Evolutionary conservation across 2,888 invertebrate species (phyloP).

Genomic region (Xiphydria camelus): DNA sequence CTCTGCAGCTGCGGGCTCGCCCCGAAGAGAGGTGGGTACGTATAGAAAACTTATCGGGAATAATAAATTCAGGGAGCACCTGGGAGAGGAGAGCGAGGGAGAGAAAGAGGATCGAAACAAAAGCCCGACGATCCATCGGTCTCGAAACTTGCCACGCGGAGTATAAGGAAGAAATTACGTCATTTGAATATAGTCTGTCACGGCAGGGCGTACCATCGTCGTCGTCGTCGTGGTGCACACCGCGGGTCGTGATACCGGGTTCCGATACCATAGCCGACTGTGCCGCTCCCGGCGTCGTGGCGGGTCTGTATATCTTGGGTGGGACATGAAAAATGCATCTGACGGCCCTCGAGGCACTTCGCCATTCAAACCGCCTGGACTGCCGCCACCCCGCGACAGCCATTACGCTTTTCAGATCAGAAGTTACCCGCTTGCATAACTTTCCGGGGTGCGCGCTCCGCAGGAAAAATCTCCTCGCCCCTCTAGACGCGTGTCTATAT

Average conservation of each 20-base stretch:
- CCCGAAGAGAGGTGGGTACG: not conserved
- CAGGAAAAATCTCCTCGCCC: constrained; percentile 3
- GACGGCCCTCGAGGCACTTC: constrained; percentile 49
- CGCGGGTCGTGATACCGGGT: constrained; percentile 17
- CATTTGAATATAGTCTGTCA: constrained; percentile 38
- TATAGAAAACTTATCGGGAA: constrained; percentile 39
- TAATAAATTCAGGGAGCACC: constrained; percentile 38
- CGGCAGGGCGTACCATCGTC: no score
- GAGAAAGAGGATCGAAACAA: constrained; percentile 1
- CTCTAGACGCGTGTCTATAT: not conserved
- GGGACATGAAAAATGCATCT: constrained; percentile 56
- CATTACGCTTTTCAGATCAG: constrained; percentile 52
- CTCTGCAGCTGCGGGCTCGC: not conserved
- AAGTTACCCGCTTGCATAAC: constrained; percentile 53
- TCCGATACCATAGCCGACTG: constrained; percentile 9
- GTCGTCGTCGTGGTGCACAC: no score
- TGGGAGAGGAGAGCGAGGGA: constrained; percentile 19
- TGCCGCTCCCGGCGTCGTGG: not conserved
- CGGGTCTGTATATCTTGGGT: constrained; percentile 37
- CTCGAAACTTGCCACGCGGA: constrained; percentile 28
- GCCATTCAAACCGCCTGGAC: constrained; percentile 47
- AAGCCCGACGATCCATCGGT: constrained; percentile 33
- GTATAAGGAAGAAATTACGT: constrained; percentile 37
- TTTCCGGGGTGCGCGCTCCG: no score
- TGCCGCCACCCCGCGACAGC: constrained; percentile 34